Percentiles rank a stretch among this genome's conserved stretches.
These are phyloP conservation scores for Montipora capitata DNA, from an alignment of 92 coral and sea anemone species.

Conservation along the genomic window DNA sequence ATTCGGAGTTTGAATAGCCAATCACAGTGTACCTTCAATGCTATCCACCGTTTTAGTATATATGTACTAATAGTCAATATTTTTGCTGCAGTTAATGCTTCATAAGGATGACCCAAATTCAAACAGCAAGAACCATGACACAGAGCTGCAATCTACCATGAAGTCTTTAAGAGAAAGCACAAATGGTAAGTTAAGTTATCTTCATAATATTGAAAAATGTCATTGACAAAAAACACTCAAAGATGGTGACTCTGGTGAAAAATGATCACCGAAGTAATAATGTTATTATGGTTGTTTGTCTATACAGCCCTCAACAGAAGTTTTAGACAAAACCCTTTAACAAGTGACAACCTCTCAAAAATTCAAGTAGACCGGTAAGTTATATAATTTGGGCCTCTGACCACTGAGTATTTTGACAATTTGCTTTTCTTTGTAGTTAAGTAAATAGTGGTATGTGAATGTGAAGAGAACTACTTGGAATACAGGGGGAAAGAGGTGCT, in stretches of 20 bases:
- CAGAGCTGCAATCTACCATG: slow-evolving; percentile 78
- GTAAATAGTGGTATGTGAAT: not conserved
- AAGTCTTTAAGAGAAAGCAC: slow-evolving; percentile 85
- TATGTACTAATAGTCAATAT: not conserved
- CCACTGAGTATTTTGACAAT: not conserved
- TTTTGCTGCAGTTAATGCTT: slow-evolving; percentile 78
- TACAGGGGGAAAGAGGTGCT: no score
- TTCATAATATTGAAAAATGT: not conserved
- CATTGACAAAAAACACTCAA: not conserved
- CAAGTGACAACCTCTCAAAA: slow-evolving; percentile 95
- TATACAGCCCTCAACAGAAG: slow-evolving; percentile 90
- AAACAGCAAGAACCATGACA: slow-evolving; percentile 73
- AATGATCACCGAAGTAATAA: not conserved
- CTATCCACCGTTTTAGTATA: no score
- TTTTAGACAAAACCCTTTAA: slow-evolving; percentile 95
- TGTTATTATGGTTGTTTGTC: not conserved
- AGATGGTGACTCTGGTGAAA: not conserved
- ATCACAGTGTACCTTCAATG: no score
- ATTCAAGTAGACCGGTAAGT: slow-evolving; percentile 96
- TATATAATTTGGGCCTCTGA: not conserved
- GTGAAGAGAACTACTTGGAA: not conserved
- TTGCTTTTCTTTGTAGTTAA: not conserved
- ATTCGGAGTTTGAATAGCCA: no score
- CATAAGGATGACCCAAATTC: slow-evolving; percentile 86
- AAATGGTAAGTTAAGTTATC: slow-evolving; percentile 70